Percentiles rank a stretch among this genome's conserved stretches.
Evolutionary conservation across 2,888 invertebrate species (phyloP).

Genomic region (Amiota mariae): DNA sequence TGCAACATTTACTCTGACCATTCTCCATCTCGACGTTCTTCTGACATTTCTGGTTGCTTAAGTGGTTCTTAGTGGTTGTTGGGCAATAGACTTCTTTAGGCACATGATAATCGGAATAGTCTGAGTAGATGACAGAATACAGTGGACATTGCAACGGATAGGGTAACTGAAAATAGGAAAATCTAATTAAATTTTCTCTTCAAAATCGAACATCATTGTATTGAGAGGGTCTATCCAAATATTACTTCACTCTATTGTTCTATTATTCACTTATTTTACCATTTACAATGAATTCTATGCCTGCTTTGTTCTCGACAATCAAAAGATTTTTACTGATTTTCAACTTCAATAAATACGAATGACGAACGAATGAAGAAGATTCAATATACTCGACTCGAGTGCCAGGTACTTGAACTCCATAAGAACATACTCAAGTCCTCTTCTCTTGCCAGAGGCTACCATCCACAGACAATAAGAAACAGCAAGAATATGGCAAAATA

Average conservation of each 20-base stretch:
- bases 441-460: background rate
- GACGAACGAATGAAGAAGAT: slow-evolving; percentile 35
- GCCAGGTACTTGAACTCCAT: slow-evolving; percentile 44
- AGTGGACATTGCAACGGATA: slow-evolving; percentile 61
- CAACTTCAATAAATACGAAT: slow-evolving; percentile 6
- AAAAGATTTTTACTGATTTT: background rate
- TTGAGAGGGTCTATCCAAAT: no score
- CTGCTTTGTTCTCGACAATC: background rate
- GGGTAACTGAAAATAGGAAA: slow-evolving; percentile 49
- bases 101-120: slow-evolving; percentile 55
- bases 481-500: slow-evolving; percentile 57
- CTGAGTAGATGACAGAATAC: slow-evolving; percentile 60
- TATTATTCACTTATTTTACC: background rate
- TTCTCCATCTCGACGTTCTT: no score
- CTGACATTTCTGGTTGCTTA: slow-evolving; percentile 33
- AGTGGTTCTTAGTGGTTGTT: slow-evolving; percentile 65
- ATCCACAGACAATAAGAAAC: slow-evolving; percentile 27
- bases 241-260: no score
- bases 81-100: slow-evolving; percentile 62
- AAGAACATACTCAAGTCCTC: slow-evolving; percentile 44
- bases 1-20: slow-evolving; percentile 30
- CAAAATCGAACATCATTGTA: no score
- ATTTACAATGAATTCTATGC: background rate
- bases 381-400: slow-evolving; percentile 56
- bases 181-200: background rate